A percentile compares a stretch with the other conserved stretches of the same genome.
phyloP scores from a whole-genome alignment of 2,888 invertebrate species.

The Ormyrus thymus region DNA sequence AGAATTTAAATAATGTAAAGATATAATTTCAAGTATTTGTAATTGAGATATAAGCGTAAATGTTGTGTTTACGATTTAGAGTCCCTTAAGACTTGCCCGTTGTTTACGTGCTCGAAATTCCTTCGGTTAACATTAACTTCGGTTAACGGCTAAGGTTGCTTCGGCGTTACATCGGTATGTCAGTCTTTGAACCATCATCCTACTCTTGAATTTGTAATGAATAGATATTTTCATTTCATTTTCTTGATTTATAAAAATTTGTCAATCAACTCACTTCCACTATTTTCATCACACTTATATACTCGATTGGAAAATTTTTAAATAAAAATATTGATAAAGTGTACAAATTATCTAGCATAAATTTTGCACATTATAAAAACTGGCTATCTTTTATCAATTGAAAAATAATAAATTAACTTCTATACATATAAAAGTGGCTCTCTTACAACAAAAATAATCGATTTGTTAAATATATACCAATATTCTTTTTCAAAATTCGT shows the following conservation, averaged over 20 bases:
- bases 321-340: background rate
- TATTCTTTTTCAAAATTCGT: too few relatives aligned
- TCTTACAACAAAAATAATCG: too few relatives aligned
- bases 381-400: background rate
- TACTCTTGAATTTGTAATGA: conserved; percentile 27
- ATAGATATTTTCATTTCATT: conserved; percentile 4
- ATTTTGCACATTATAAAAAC: background rate
- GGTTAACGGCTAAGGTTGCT: conserved; percentile 6
- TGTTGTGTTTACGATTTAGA: too few relatives aligned
- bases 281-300: conserved; percentile 15
- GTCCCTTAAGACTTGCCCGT: background rate
- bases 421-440: too few relatives aligned
- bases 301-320: background rate
- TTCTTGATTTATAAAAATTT: conserved; percentile 15
- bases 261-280: conserved; percentile 17
- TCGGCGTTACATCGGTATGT: conserved; percentile 26
- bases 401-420: background rate
- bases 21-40: background rate
- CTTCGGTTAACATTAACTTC: conserved; percentile 9
- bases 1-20: background rate
- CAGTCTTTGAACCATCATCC: conserved; percentile 27
- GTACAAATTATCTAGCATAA: background rate
- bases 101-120: background rate
- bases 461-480: too few relatives aligned
- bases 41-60: background rate